phyloP scores from a whole-genome alignment of 2,888 invertebrate species.

The Automeris io region DNA sequence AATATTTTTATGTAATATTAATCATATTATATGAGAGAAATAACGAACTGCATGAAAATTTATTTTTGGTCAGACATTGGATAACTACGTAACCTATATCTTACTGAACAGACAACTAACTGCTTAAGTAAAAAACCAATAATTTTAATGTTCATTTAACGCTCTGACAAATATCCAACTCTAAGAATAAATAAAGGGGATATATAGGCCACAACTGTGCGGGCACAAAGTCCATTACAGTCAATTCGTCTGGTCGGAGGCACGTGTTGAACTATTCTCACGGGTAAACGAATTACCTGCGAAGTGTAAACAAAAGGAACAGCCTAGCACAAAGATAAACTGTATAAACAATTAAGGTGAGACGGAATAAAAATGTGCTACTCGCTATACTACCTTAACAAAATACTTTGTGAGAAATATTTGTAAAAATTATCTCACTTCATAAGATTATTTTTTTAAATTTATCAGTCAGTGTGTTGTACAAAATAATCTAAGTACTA shows the following conservation, averaged over 20 bases:
- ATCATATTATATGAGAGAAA: too few species aligned
- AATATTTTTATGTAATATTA: too few species aligned
- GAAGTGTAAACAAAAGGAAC: conserved; percentile 60
- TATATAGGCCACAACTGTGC: conserved; percentile 34
- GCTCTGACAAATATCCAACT: conserved; percentile 30
- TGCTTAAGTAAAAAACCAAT: too few species aligned
- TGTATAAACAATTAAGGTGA: conserved; percentile 53
- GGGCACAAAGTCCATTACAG: conserved; percentile 66
- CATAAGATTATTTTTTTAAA: too few species aligned
- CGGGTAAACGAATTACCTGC: conserved; percentile 68
- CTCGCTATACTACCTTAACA: conserved; percentile 12
- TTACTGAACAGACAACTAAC: too few species aligned
- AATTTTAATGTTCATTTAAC: conserved; percentile 3
- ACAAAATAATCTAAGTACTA: too few species aligned
- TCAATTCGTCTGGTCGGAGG: conserved; percentile 62
- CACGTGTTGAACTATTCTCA: conserved; percentile 70
- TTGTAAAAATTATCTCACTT: too few species aligned
- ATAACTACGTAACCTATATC: too few species aligned
- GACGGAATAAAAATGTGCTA: conserved; percentile 1
- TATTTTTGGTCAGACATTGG: too few species aligned
- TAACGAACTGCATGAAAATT: too few species aligned
- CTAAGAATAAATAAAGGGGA: conserved; percentile 35
- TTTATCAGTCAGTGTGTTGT: too few species aligned
- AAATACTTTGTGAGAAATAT: too few species aligned
- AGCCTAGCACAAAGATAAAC: conserved; percentile 39